Evolutionary conservation across 2,113 vertebrate genomes (phyloP).

Genomic region (Silurus meridionalis): DNA sequence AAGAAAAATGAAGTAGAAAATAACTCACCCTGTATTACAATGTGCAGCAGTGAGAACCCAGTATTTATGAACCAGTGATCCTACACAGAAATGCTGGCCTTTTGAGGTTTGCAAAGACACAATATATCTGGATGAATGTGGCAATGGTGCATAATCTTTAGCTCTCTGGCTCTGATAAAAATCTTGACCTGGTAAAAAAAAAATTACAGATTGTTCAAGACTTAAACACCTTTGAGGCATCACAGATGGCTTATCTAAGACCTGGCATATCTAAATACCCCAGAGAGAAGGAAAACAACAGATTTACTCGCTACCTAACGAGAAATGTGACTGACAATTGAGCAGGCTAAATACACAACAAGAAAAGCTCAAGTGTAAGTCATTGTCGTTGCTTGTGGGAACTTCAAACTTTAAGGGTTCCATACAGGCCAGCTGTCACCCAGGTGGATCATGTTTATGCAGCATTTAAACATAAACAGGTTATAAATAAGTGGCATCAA

Average conservation of each 20-base stretch:
- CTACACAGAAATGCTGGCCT: constrained; percentile 71
- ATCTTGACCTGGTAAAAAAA: constrained; percentile 33
- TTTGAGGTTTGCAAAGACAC: constrained; percentile 67
- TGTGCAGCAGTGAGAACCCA: constrained; percentile 80
- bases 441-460: neutral
- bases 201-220: constrained; percentile 13
- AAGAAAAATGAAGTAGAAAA: neutral
- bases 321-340: constrained; percentile 16
- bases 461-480: neutral
- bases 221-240: constrained; percentile 10
- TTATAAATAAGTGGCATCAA: constrained; percentile 2
- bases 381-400: constrained; percentile 17
- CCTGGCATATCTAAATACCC: neutral
- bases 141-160: constrained; percentile 56
- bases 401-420: neutral
- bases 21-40: constrained; percentile 65
- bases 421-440: neutral
- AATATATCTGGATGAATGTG: constrained; percentile 63
- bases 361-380: constrained; percentile 2
- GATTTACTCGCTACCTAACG: neutral
- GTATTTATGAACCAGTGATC: constrained; percentile 70
- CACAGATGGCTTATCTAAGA: constrained; percentile 32
- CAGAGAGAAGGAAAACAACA: constrained; percentile 4
- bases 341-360: constrained; percentile 19
- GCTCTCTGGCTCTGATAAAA: constrained; percentile 63